Evolutionary conservation across 2,888 invertebrate genomes (phyloP), one percentile per base, ranked within the genome.

Genomic region (Aleiodes alternator): DNA sequence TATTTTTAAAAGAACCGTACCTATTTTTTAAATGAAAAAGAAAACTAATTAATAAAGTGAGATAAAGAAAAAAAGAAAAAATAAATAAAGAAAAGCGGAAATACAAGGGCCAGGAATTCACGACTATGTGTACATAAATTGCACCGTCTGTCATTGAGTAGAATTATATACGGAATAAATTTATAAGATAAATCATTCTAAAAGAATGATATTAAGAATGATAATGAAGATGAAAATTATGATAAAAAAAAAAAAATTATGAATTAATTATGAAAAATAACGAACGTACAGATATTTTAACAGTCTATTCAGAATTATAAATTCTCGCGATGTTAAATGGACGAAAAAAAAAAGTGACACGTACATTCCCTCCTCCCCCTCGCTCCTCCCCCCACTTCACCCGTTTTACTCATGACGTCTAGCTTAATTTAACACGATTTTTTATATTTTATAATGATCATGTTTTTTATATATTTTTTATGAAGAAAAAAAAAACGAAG

Each of bases 71-170:
- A 11, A 11, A 23, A n/a, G 6, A 8, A 12, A 12, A 50, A 50
- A 50, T 50, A 9, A n/a, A 11, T 50, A 50, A 50, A 31, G 51
- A 55, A 68, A 43, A 69, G 56, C 71, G 53, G 76, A 66, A 61
- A 43, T 48, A 64, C 84, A 86, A 86, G 85, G 83, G 82, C 83
- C 84, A 83, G 85, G 84, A 85, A 84, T 84, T 85, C 85, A 85
- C 87, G 83, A 86, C 84, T 84, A 85, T 78, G 82, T 89, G 89
- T 89, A 88, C 81, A 89, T 88, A 89, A 84, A 85, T 43, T 85
- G 86, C 87, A 88, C 86, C 86, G 85, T 87, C 82, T 86, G 86
- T 86, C 87, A 86, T 85, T 82, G 85, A 84, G 82, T 82, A 83
- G 76, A 80, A 80, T 79, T 79, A 80, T 80, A 81, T 78, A 70